These are phyloP conservation scores for Leuctra nigra DNA, from an alignment of 2,888 invertebrate genomes.

Conservation along the genomic window DNA sequence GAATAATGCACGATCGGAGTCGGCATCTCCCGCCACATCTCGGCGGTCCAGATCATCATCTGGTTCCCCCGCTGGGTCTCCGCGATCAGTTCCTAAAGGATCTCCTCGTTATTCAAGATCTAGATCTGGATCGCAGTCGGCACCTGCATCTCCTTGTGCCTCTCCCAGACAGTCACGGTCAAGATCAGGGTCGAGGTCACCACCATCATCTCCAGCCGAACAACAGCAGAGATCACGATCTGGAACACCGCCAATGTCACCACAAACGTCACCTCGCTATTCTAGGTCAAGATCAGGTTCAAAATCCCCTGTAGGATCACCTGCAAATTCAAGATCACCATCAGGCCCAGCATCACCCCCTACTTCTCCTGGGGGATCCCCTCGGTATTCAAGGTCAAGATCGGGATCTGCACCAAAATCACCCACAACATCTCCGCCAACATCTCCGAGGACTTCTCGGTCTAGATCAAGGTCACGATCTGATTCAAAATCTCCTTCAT, in stretches of 20 bases:
- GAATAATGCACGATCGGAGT: background rate
- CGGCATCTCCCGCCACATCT: background rate
- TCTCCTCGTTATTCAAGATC: slow-evolving; percentile 10
- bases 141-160: background rate
- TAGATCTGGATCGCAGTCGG: slow-evolving; percentile 6
- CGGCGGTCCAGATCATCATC: no score
- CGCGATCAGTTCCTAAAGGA: no score
- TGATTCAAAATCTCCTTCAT: slow-evolving; percentile 30
- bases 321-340: slow-evolving; percentile 38
- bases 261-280: slow-evolving; percentile 24
- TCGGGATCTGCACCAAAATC: no score
- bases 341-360: slow-evolving; percentile 38
- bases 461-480: slow-evolving; percentile 30
- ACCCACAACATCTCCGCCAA: no score
- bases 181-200: background rate
- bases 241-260: slow-evolving; percentile 21
- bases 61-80: no score
- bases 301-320: slow-evolving; percentile 34
- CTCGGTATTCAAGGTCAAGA: slow-evolving; percentile 34
- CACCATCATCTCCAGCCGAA: background rate
- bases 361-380: no score
- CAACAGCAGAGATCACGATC: slow-evolving; percentile 1
- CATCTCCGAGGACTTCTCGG: no score
- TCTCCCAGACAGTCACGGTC: slow-evolving; percentile 3
- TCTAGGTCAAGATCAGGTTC: slow-evolving; percentile 32